Conservation (phyloP, 2,797 vertebrate genomes). For the Enteromius afrohamiltoni region DNA sequence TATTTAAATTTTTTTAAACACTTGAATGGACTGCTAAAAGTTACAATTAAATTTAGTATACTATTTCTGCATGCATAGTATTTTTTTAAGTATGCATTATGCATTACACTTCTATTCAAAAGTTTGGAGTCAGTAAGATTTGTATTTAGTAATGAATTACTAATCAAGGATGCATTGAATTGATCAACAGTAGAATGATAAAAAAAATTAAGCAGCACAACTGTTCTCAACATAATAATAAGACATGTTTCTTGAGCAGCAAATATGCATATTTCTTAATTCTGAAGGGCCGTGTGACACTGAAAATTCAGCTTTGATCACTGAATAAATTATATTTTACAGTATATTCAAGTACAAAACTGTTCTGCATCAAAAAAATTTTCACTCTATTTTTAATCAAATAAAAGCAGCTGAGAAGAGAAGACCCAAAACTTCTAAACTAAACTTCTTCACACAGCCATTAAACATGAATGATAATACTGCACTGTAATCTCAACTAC, state of each 20-base stretch:
- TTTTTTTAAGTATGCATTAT: neutral
- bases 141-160: neutral
- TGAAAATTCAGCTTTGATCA: neutral
- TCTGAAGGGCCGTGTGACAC: neutral
- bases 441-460: neutral
- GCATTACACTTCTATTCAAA: neutral
- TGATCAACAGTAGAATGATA: neutral
- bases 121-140: neutral
- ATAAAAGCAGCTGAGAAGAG: neutral
- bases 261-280: neutral
- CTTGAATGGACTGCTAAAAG: neutral
- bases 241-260: neutral
- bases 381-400: neutral
- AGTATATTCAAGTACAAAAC: neutral
- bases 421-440: neutral
- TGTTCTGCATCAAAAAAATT: neutral
- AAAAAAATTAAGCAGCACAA: neutral
- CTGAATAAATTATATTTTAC: neutral
- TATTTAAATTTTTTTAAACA: neutral
- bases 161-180: neutral
- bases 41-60: neutral
- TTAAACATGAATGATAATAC: neutral
- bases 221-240: neutral
- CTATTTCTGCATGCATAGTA: too few species aligned
- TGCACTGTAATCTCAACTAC: neutral